A percentile compares a stretch with the other conserved stretches of the same genome.
Conservation (phyloP, 2,113 vertebrate species). For the Anarrhichthys ocellatus region DNA sequence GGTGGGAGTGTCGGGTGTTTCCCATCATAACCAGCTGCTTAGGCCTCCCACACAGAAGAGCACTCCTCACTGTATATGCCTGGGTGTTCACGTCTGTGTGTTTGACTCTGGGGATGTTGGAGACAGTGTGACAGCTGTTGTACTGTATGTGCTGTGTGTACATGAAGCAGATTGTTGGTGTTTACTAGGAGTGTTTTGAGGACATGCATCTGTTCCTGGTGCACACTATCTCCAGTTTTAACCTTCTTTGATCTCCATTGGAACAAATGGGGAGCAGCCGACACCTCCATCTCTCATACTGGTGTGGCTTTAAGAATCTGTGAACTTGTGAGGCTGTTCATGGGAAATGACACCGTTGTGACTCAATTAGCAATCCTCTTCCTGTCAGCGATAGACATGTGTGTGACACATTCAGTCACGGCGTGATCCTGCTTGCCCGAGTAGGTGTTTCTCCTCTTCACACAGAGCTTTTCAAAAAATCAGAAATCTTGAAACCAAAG, state of each 20-base stretch:
- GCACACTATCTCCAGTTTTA: slow-evolving; percentile 20
- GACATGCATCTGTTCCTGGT: slow-evolving; percentile 60
- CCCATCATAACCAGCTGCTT: slow-evolving; percentile 79
- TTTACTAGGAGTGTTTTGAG: slow-evolving; percentile 55
- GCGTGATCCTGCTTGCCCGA: slow-evolving; percentile 56
- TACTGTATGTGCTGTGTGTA: slow-evolving; percentile 20
- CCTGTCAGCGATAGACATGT: slow-evolving; percentile 27
- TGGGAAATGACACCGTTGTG: slow-evolving; percentile 57
- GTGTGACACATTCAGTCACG: slow-evolving; percentile 1
- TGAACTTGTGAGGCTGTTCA: slow-evolving; percentile 40
- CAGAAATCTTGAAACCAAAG: slow-evolving; percentile 35
- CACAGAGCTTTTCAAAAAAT: slow-evolving; percentile 56
- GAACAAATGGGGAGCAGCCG: slow-evolving; percentile 60
- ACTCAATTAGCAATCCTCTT: slow-evolving; percentile 39
- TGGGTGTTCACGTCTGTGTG: slow-evolving; percentile 42
- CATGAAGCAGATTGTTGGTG: slow-evolving; percentile 39
- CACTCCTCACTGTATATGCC: slow-evolving; percentile 17
- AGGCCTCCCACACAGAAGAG: slow-evolving; percentile 71
- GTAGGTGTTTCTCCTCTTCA: slow-evolving; percentile 36
- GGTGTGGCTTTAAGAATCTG: slow-evolving; percentile 11
- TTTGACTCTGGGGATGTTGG: slow-evolving; percentile 51
- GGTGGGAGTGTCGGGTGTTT: slow-evolving; percentile 73
- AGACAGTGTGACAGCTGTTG: slow-evolving; percentile 34
- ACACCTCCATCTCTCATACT: slow-evolving; percentile 32
- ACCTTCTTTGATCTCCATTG: slow-evolving; percentile 59